Conservation (phyloP, 92 coral and sea anemone genomes). For the Hydrozoanthus gracilis region DNA sequence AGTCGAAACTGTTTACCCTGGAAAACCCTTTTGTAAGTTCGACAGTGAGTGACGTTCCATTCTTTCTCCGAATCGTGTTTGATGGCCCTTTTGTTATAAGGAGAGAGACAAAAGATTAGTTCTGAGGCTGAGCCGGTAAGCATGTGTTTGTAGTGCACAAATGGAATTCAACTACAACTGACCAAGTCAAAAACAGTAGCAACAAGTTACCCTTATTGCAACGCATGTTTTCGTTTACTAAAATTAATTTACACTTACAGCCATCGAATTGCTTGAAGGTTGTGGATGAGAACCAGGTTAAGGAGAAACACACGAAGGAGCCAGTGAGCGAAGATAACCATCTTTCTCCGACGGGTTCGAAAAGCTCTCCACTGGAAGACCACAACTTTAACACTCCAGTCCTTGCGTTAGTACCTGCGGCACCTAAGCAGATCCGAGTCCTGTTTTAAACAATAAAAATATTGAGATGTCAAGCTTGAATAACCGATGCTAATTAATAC, state of each 20-base stretch:
- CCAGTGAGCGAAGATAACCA: slow-evolving; percentile 12
- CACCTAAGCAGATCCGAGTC: slow-evolving; percentile 35
- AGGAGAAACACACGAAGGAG: background rate
- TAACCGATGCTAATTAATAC: slow-evolving; percentile 70
- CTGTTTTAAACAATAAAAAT: slow-evolving; percentile 48
- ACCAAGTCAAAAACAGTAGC: background rate
- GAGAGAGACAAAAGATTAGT: slow-evolving; percentile 24
- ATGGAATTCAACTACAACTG: background rate
- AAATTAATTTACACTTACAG: slow-evolving; percentile 64
- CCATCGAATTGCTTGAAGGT: slow-evolving; percentile 74
- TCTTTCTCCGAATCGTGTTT: slow-evolving; percentile 41
- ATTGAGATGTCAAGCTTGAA: slow-evolving; percentile 59
- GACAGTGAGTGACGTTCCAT: slow-evolving; percentile 76
- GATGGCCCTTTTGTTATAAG: slow-evolving; percentile 41
- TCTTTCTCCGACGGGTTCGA: slow-evolving; percentile 4
- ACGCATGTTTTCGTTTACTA: slow-evolving; percentile 12
- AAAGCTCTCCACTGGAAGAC: background rate
- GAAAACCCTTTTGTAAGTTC: slow-evolving; percentile 56
- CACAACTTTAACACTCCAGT: slow-evolving; percentile 14
- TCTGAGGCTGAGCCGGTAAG: background rate
- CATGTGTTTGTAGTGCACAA: background rate
- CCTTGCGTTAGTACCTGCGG: slow-evolving; percentile 24
- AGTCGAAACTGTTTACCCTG: slow-evolving; percentile 72
- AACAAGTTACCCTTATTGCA: background rate
- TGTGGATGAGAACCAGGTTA: slow-evolving; percentile 36